Evolutionary conservation across 2,113 vertebrate genomes (phyloP).

Genomic region (Vidua chalybeata): DNA sequence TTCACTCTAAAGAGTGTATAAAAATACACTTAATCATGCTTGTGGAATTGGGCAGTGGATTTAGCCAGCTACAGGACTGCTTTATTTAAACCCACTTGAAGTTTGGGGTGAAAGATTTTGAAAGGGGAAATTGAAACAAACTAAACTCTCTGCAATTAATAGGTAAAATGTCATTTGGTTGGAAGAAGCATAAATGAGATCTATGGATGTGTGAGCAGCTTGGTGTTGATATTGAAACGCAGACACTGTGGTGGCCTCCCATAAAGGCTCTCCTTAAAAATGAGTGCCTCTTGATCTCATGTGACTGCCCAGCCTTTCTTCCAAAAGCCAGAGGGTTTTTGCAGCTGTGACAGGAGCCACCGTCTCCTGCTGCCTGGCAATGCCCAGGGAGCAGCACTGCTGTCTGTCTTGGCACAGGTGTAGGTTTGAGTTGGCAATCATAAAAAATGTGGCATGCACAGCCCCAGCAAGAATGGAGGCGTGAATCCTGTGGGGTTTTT

Average conservation of each 20-base stretch:
- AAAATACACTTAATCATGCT: not conserved
- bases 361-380: not conserved
- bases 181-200: not conserved
- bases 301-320: not conserved
- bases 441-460: rapidly evolving
- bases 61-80: not conserved
- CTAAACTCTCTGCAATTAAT: not conserved
- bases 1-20: not conserved
- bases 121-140: not conserved
- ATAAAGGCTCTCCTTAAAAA: not conserved
- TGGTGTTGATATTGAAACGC: not conserved
- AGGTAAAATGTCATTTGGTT: not conserved
- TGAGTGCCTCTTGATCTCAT: not conserved
- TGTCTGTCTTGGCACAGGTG: not conserved
- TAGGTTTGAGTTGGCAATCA: not conserved
- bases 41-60: not conserved
- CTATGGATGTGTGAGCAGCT: not conserved
- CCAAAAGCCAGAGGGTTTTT: not conserved
- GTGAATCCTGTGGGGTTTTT: not conserved
- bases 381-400: not conserved
- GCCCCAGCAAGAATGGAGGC: not conserved
- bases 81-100: conserved; percentile 14
- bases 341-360: not conserved
- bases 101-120: not conserved
- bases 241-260: not conserved